Base-by-base conservation (phyloP, 37 sponge, comb jelly and placozoan genomes). In the Beroe forskalii region DNA sequence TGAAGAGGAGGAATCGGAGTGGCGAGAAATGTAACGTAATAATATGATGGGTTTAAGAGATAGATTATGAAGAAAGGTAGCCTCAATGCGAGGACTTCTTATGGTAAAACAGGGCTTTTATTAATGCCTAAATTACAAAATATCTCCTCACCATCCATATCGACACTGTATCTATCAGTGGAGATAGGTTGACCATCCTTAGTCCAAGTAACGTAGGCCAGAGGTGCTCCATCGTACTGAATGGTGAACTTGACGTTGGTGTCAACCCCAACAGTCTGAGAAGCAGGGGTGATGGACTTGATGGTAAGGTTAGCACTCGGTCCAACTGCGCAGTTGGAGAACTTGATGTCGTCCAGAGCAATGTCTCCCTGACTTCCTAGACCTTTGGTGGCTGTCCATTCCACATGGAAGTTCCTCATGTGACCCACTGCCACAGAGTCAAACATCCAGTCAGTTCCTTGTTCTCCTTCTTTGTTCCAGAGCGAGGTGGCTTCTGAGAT, bases 311-410 rank as follows among this genome's bases (percentile, higher is more conserved):
- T 80, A 25, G 55, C 86, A 23, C 86, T 80, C 12, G 86, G 86
- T 25, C 86, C 86, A 43, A 80, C 48, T 1, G 86, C 91, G 24
- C 91, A 91, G 66, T 86, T 91, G 24, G 40, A 35, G 42, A 91
- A 76, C 91, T 76, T 67, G 48, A 91, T 76, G 48, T 91, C 91
- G 39, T 91, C 91, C 72, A 91, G 62, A 48, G 91, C 91, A 35
- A 91, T 91, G 48, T 91, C 91, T 30, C 91, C 91, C 69, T 66
- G 72, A 38, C 60, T 76, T 2, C 91, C 91, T 9, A 63, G 42
- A 67, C 91, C 91, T 42, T 91, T 63, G 62, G 91, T 91, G 14
- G 91, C 91, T 8, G 38, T 76, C 6, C 83, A 72, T 76, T 76
- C 28, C 25, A 76, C 38, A n/a, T 72, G 20, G 72, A 91, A 91